A percentile compares a stretch with the other conserved stretches of the same genome.
Conservation (phyloP, 1,140 invertebrate species). For the Watersipora subatra region DNA sequence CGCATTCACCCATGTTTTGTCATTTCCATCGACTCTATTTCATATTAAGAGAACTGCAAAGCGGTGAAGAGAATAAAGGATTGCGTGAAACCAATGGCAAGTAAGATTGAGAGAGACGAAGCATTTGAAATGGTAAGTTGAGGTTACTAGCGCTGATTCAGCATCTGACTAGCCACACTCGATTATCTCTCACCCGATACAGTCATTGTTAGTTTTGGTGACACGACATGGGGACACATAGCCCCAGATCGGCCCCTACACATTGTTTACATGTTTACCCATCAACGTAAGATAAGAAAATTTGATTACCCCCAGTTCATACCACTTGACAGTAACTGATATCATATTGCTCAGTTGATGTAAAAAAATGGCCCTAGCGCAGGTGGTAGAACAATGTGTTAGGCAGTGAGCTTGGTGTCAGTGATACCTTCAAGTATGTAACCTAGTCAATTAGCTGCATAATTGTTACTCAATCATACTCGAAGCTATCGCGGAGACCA, state of each 20-base stretch:
- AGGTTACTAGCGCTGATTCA: conserved; percentile 5
- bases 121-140: conserved; percentile 54
- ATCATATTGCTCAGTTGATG: not conserved
- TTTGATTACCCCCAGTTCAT: not conserved
- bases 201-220: too few relatives aligned
- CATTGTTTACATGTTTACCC: not conserved
- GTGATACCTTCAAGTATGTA: too few relatives aligned
- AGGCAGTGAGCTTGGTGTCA: too few relatives aligned
- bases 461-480: not conserved
- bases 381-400: not conserved
- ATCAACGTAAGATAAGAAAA: not conserved
- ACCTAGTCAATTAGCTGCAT: too few relatives aligned
- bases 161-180: too few relatives aligned
- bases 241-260: too few relatives aligned
- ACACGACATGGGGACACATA: too few relatives aligned
- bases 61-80: conserved; percentile 55
- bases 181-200: too few relatives aligned
- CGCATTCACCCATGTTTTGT: too few relatives aligned
- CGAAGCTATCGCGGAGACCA: not conserved
- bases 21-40: too few relatives aligned
- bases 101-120: conserved; percentile 59
- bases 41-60: conserved; percentile 40
- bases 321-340: not conserved
- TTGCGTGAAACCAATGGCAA: conserved; percentile 57
- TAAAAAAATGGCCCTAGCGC: not conserved